Conservation (phyloP, 1,140 invertebrate species). For the Ceratina japonica region DNA sequence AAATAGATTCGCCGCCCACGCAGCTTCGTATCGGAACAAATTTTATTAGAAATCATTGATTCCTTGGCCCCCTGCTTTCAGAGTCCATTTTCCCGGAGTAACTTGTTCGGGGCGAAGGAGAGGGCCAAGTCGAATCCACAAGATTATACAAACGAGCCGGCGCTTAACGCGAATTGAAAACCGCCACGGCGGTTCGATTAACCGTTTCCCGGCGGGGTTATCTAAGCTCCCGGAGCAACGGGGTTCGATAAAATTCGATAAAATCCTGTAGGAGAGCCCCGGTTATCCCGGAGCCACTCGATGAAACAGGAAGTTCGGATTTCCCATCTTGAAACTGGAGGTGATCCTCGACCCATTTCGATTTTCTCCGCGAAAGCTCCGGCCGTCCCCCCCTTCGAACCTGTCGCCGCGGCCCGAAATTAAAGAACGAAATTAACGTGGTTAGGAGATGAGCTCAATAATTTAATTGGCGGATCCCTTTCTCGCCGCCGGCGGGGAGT, state of each 20-base stretch:
- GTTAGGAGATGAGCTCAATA: too few species aligned
- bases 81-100: neutral
- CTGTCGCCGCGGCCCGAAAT: neutral
- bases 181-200: neutral
- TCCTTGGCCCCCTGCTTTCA: neutral
- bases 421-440: too few species aligned
- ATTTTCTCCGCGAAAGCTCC: neutral
- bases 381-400: neutral
- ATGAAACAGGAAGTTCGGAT: conserved; percentile 37
- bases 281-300: conserved; percentile 32
- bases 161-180: conserved; percentile 15
- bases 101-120: neutral
- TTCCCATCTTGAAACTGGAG: neutral
- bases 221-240: neutral
- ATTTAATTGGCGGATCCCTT: neutral
- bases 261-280: conserved; percentile 41
- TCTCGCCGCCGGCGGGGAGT: neutral
- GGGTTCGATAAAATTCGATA: conserved; percentile 42
- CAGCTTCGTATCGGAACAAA: neutral
- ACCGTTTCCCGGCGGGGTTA: neutral
- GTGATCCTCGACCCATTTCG: conserved; percentile 21
- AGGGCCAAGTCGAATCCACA: neutral
- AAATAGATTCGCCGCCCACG: neutral
- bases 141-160: conserved; percentile 13
- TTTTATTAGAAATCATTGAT: conserved; percentile 11